Base-by-base conservation (phyloP, 2,797 vertebrate species). In the Fistularia commersonii region DNA sequence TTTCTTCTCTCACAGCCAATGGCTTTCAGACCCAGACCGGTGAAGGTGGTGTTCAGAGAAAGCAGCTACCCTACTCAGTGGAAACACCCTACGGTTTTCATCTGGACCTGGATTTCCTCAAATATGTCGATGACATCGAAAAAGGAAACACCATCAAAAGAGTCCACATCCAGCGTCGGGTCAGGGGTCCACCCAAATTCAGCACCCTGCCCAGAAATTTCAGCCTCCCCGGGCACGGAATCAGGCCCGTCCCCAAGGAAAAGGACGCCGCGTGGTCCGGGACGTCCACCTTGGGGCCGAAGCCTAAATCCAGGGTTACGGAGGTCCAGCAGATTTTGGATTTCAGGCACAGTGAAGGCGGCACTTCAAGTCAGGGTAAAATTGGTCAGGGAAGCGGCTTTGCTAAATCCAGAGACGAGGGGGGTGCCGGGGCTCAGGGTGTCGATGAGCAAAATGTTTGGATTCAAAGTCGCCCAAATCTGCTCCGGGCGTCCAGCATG, bases 1-100 rank as follows among this genome's bases (percentile, higher is more conserved):
- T n/a, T 13, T 75, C 11, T 73, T 61, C 8, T 41, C 65, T 36
- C 45, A 31, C 78, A 97, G 93, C 91, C 80, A 93, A 91, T 23
- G 86, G 90, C 69, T 90, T 90, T 72, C 56, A 79, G 39, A 80
- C 90, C 66, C 93, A 92, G 66, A 61, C 80, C 6, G 64, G 79
- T 0, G 91, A 92, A 69, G 89, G 88, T 4, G 87, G 87, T 53
- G 90, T 92, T 54, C 90, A 91, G 75, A 90, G 90, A 43, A 93
- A 93, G 83, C 91, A 93, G 79, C 86, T 95, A 48, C 94, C 95
- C 8, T 99, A 99, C 81, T 96, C 95, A 1, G 91, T 99, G 76
- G 97, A 99, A 89, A 99, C 97, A 0, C 97, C 97, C 0, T 99
- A 99, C 2, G 97, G 97, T 68, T 99, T 99, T 78, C 96, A 96